Evolutionary conservation across 2,888 invertebrate genomes (phyloP).

Genomic region (Pseudococcus longispinus): DNA sequence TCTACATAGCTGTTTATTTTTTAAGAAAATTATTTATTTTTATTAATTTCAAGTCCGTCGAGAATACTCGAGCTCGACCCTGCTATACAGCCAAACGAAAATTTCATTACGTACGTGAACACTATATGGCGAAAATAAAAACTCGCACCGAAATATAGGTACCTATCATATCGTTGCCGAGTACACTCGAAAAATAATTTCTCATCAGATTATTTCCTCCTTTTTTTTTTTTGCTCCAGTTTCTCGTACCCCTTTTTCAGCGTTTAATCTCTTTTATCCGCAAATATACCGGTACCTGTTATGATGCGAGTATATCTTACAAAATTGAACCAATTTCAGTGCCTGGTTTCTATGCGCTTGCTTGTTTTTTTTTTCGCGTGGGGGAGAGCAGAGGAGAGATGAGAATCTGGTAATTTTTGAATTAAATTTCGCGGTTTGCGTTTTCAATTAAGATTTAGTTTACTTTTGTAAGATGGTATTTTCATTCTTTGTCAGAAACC

Average conservation of each 20-base stretch:
- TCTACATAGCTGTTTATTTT: slow-evolving; percentile 23
- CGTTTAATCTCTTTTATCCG: background rate
- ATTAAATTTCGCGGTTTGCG: too few species aligned
- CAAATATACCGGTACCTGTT: background rate
- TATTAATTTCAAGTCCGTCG: slow-evolving; percentile 23
- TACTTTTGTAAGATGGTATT: too few species aligned
- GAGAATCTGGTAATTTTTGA: too few species aligned
- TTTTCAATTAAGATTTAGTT: too few species aligned
- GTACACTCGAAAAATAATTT: background rate
- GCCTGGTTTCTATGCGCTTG: too few species aligned
- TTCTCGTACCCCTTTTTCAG: background rate
- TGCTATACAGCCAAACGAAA: background rate
- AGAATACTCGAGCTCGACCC: background rate
- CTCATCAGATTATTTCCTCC: background rate
- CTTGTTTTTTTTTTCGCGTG: too few species aligned
- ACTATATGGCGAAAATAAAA: background rate
- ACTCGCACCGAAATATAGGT: background rate
- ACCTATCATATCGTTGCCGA: background rate
- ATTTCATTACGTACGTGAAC: background rate
- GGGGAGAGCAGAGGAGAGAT: too few species aligned
- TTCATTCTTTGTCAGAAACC: too few species aligned
- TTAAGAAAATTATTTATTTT: slow-evolving; percentile 39
- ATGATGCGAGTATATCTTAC: background rate
- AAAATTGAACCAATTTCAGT: too few species aligned
- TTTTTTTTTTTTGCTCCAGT: background rate